Percentiles rank a stretch among this genome's conserved stretches.
Conservation (phyloP, 2,113 vertebrate genomes). For the Scolopax mira region DNA sequence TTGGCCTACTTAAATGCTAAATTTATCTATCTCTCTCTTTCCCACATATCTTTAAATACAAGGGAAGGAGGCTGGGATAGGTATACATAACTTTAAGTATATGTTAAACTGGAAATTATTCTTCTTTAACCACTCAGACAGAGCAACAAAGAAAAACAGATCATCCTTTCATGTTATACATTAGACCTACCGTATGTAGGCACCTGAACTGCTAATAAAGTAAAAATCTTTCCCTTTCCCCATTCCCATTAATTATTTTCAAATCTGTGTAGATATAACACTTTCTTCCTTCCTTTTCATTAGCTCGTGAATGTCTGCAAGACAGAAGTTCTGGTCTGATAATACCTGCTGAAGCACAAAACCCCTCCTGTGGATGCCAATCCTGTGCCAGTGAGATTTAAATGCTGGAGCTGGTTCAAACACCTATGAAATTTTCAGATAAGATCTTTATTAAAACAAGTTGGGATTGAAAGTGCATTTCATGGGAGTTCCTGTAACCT, state of each 20-base stretch:
- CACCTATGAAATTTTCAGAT: conserved; percentile 51
- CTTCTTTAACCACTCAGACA: not conserved
- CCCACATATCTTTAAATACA: not conserved
- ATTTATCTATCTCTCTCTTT: not conserved
- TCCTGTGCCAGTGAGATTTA: conserved; percentile 24
- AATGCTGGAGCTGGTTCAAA: conserved; percentile 54
- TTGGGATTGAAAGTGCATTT: conserved; percentile 33
- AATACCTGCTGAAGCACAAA: conserved; percentile 58
- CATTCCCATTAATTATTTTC: conserved; percentile 28
- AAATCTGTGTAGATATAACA: conserved; percentile 20
- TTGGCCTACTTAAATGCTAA: not conserved
- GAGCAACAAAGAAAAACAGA: not conserved
- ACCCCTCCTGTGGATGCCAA: conserved; percentile 17
- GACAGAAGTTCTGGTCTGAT: conserved; percentile 59
- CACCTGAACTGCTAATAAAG: not conserved
- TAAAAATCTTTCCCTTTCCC: not conserved
- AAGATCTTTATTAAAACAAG: conserved; percentile 56
- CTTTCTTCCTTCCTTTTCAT: conserved; percentile 45
- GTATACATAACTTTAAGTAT: not conserved
- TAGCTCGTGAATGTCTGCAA: conserved; percentile 34
- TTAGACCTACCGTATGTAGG: not conserved
- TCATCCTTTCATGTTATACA: not conserved
- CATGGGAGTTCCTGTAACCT: conserved; percentile 35
- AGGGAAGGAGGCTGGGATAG: not conserved
- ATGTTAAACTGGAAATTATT: not conserved